Percentiles rank a stretch among this genome's conserved stretches.
These are phyloP conservation scores for Prunella fulvescens DNA, from an alignment of 2,113 vertebrate genomes.

Conservation along the genomic window DNA sequence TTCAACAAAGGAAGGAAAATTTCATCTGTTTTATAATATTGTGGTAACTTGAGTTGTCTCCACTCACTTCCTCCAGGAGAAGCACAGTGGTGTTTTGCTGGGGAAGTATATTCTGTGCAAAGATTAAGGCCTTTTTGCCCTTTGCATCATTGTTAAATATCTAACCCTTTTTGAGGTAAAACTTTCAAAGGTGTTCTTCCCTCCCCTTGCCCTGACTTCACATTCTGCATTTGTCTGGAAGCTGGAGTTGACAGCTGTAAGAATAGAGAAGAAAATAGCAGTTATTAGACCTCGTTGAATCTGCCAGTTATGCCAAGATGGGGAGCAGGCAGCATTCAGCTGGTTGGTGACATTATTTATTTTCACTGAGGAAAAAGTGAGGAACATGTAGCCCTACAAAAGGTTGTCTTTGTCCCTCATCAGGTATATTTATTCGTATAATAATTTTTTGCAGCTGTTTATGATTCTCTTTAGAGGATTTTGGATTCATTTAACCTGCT, in stretches of 20 bases:
- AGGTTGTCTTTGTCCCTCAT: neutral
- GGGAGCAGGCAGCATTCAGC: neutral
- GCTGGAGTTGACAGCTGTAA: neutral
- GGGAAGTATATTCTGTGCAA: neutral
- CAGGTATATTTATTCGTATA: neutral
- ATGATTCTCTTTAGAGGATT: neutral
- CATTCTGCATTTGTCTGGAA: neutral
- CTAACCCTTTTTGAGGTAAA: neutral
- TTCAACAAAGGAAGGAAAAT: neutral
- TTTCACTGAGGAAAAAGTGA: neutral
- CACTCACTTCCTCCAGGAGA: neutral
- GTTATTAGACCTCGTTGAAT: neutral
- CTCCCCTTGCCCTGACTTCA: neutral
- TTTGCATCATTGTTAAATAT: neutral
- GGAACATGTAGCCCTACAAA: neutral
- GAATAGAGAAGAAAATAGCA: conserved; percentile 8
- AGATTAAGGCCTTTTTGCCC: neutral
- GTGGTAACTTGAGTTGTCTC: neutral
- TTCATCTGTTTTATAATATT: neutral
- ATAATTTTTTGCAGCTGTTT: neutral
- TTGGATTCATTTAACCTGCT: neutral
- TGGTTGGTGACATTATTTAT: neutral
- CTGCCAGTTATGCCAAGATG: neutral
- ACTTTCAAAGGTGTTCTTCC: neutral
- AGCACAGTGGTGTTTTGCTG: neutral